Base-by-base conservation (phyloP, 1,140 invertebrate genomes). In the Colletes latitarsis region DNA sequence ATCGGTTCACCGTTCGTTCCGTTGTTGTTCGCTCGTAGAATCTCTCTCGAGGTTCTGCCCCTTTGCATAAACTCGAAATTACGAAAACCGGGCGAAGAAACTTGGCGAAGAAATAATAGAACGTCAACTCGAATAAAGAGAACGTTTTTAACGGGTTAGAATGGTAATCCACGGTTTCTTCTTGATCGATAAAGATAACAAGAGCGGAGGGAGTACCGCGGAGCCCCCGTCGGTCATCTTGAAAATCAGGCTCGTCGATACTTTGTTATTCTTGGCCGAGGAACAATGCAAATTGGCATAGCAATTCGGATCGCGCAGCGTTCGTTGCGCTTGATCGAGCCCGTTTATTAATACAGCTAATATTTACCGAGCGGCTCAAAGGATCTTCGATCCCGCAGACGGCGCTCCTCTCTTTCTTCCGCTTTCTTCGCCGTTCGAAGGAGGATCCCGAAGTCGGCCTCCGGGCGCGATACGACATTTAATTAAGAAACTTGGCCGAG, bases 401-500 rank as follows among this genome's bases (percentile, higher is more conserved):
- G 14, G 30, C 1, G 10, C n/a, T 10, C n/a, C 5, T 8, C 41
- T 17, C 53, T 43, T 14, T 74, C 58, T 30, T 53, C 39, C 19
- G 6, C 4, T 41, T 68, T 70, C 66, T 60, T 41, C 30, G 41
- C 21, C 46, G 4, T 10, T 17, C 30, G 41, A 78, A 53, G 69
- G 52, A 66, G 53, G 14, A 60, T 52, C 30, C 19, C 57, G 21
- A 53, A 30, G 30, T 30, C 2, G 39, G 71, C 87, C 89, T 70
- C 67, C 55, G 84, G 91, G 89, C 86, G 66, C 77, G 89, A 90
- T 93, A 93, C 91, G 92, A 93, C 92, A 93, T 93, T 92, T 92
- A 93, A 93, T 93, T 93, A 93, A 92, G 89, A 90, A 90, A 88
- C 86, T 90, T 87, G 84, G 86, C 58, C 82, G 88, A 87, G 84